Percentiles rank a stretch among this genome's conserved stretches.
Conservation (phyloP, 2,113 vertebrate genomes). For the Poicephalus gulielmi region DNA sequence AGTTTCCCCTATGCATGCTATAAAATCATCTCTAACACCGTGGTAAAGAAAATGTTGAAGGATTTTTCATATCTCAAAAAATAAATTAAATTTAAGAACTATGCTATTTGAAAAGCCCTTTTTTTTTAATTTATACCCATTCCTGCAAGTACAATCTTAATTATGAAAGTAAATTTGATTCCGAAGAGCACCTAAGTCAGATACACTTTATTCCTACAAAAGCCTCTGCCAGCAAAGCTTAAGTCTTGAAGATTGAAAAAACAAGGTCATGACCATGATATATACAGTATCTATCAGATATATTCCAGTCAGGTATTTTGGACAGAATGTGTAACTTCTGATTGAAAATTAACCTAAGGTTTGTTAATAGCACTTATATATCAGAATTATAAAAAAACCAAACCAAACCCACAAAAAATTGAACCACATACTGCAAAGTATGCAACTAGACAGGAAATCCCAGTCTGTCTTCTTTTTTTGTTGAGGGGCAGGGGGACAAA, state of each 20-base stretch:
- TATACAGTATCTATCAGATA: not conserved
- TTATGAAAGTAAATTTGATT: not conserved
- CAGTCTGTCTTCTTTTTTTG: not conserved
- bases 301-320: not conserved
- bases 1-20: fast-evolving
- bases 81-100: not conserved
- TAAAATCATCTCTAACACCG: not conserved
- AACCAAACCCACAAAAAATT: not conserved
- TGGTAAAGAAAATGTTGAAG: fast-evolving
- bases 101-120: not conserved
- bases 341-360: not conserved
- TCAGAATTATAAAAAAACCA: not conserved
- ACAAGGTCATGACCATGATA: not conserved
- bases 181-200: not conserved
- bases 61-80: not conserved
- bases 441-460: not conserved
- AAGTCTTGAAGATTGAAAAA: not conserved
- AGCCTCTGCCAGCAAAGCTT: not conserved
- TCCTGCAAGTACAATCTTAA: not conserved
- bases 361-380: not conserved
- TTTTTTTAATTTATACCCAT: not conserved
- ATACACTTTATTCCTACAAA: not conserved
- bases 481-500: not conserved
- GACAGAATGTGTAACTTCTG: not conserved
- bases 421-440: not conserved